phyloP scores from a whole-genome alignment of 1,140 invertebrate genomes.

The Choristoneura fumiferana region DNA sequence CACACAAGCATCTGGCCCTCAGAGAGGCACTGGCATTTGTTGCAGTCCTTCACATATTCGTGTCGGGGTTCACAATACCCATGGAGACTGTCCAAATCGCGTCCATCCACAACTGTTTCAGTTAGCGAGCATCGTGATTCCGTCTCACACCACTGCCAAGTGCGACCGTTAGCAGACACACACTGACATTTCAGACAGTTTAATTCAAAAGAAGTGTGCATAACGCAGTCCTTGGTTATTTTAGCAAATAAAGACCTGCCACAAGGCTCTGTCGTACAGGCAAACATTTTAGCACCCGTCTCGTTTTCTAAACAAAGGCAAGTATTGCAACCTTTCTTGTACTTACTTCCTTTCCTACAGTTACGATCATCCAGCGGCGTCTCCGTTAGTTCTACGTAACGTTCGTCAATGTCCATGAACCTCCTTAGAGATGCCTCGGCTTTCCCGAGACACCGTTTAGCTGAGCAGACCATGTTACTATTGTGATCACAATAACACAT shows the following conservation, averaged over 20 bases:
- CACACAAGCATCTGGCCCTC: constrained; percentile 52
- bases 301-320: constrained; percentile 42
- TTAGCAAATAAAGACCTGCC: neutral
- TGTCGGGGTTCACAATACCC: constrained; percentile 57
- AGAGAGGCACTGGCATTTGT: constrained; percentile 45
- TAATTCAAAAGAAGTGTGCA: constrained; percentile 37
- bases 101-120: neutral
- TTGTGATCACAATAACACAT: constrained; percentile 44
- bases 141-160: constrained; percentile 36
- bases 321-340: constrained; percentile 44
- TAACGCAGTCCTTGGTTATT: constrained; percentile 38
- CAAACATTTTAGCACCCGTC: constrained; percentile 34
- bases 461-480: constrained; percentile 38
- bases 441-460: constrained; percentile 36
- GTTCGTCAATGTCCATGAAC: neutral
- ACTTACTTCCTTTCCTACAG: constrained; percentile 40
- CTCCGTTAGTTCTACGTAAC: constrained; percentile 18
- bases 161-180: constrained; percentile 25
- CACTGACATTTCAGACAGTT: constrained; percentile 52
- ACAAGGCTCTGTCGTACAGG: constrained; percentile 40
- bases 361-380: constrained; percentile 31
- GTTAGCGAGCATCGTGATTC: constrained; percentile 29
- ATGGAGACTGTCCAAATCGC: constrained; percentile 25
- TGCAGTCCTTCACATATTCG: constrained; percentile 48
- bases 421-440: neutral